Evolutionary conservation across 2,797 vertebrate genomes (phyloP), one percentile per base, ranked within the genome.

Genomic region (Atherinosoma microstoma): DNA sequence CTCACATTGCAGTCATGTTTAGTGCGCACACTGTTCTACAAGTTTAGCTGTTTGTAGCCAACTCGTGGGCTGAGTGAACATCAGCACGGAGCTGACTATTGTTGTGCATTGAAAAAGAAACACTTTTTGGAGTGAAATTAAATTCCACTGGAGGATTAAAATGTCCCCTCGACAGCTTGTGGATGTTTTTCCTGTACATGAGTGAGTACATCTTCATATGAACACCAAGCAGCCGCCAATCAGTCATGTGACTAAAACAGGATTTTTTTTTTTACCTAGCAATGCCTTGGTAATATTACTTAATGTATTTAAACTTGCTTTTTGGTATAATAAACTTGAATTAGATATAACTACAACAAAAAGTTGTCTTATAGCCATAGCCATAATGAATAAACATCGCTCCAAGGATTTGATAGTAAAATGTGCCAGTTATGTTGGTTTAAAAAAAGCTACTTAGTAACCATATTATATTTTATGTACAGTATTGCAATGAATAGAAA

Each of bases 1-100:
- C 27, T 87, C 70, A 76, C 75, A 76, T 58, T 76, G 42, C 84
- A 30, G 80, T 58, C 58, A 18, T 87, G 84, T 90, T 86, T 84
- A 71, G 29, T 58, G 20, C 42, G n/a, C 13, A 0, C 12, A 60
- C 38, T n/a, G 3, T 4, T 7, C 38, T n/a, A 32, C 5, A 47
- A 63, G 63, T 68, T 59, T 1, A 34, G 58, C 64, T 69, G 1
- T 32, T 60, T 70, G 32, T 24, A 66, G 63, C 18, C 29, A 64
- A 67, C 8, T 65, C 63, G 32, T 6, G 58, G 34, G 36, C 64
- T 16, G 24, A 47, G 47, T 64, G 34, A 47, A n/a, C 27, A 42
- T 15, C 2, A 1, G 0, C 13, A n/a, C n/a, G 12, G 0, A 54
- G 6, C 13, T 30, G 1, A 15, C 0, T 12, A 57, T 7, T n/a